Evolutionary conservation across 2,797 vertebrate genomes (phyloP).

Genomic region (Acipenser oxyrinchus): DNA sequence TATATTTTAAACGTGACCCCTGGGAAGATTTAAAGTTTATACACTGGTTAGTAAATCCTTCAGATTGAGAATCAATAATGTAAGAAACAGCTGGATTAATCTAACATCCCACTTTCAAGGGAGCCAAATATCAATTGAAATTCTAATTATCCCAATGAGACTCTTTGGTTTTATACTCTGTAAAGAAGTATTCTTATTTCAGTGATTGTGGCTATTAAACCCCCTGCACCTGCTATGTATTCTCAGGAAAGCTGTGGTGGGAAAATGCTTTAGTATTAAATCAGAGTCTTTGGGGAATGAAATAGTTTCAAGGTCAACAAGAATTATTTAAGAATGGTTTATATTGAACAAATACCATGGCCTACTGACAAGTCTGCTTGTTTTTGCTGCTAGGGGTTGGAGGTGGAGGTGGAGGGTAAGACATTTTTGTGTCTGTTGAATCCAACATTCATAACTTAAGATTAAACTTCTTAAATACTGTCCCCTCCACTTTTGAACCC

Average conservation of each 20-base stretch:
- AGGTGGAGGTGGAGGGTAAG: too few species aligned
- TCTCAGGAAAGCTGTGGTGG: background rate
- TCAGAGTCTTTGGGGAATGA: constrained; percentile 1
- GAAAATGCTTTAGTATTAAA: constrained; percentile 14
- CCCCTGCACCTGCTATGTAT: constrained; percentile 17
- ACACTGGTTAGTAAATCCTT: background rate
- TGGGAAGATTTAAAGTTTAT: too few species aligned
- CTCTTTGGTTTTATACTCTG: constrained; percentile 9
- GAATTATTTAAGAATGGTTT: constrained; percentile 5
- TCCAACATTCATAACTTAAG: too few species aligned
- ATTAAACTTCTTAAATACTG: too few species aligned
- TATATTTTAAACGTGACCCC: too few species aligned
- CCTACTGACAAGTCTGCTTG: background rate
- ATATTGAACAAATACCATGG: background rate
- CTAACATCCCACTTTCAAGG: constrained; percentile 19
- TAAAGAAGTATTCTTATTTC: constrained; percentile 2
- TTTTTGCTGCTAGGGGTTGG: background rate
- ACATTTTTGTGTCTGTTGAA: too few species aligned
- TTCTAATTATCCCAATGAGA: constrained; percentile 15
- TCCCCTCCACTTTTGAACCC: too few species aligned
- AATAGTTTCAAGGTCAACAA: background rate
- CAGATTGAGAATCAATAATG: constrained; percentile 22
- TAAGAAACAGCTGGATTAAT: constrained; percentile 25
- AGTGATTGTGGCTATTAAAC: constrained; percentile 10
- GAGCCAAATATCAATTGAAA: constrained; percentile 21